These are phyloP conservation scores for Chrysocyon brachyurus DNA, from an alignment of 2,797 vertebrate genomes.

Conservation along the genomic window DNA sequence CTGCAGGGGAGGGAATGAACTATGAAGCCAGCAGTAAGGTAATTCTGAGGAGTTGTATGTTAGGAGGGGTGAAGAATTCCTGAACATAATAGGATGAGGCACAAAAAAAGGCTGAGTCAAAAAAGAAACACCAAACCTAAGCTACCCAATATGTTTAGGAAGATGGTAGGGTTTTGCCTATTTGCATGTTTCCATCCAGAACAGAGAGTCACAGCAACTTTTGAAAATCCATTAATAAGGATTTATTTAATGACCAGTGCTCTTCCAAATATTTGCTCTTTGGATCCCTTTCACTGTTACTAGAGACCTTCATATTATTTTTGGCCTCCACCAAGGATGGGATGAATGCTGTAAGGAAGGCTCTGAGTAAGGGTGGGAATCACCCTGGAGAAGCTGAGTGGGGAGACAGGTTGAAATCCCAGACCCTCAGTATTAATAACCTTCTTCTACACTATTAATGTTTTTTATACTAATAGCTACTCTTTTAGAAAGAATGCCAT, in stretches of 20 bases:
- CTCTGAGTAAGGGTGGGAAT: neutral
- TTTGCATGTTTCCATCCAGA: neutral
- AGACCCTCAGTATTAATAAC: slow-evolving; percentile 18
- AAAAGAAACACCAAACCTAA: neutral
- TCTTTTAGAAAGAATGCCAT: neutral
- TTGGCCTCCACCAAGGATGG: neutral
- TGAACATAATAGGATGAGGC: neutral
- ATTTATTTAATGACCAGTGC: neutral
- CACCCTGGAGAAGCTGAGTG: neutral
- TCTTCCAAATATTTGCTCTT: neutral
- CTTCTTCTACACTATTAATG: neutral
- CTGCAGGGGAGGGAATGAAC: neutral
- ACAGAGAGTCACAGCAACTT: neutral
- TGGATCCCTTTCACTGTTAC: neutral
- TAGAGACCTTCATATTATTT: slow-evolving; percentile 3
- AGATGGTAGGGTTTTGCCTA: neutral
- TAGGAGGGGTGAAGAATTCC: neutral
- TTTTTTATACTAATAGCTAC: neutral
- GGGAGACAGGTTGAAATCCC: slow-evolving; percentile 33
- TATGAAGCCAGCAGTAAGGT: neutral
- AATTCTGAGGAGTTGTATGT: neutral
- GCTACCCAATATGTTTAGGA: neutral
- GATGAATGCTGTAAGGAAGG: neutral
- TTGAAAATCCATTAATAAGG: slow-evolving; percentile 21
- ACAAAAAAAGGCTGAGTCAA: neutral